A percentile compares a stretch with the other conserved stretches of the same genome.
Conservation (phyloP, 2,888 invertebrate genomes). For the Salticus scenicus region DNA sequence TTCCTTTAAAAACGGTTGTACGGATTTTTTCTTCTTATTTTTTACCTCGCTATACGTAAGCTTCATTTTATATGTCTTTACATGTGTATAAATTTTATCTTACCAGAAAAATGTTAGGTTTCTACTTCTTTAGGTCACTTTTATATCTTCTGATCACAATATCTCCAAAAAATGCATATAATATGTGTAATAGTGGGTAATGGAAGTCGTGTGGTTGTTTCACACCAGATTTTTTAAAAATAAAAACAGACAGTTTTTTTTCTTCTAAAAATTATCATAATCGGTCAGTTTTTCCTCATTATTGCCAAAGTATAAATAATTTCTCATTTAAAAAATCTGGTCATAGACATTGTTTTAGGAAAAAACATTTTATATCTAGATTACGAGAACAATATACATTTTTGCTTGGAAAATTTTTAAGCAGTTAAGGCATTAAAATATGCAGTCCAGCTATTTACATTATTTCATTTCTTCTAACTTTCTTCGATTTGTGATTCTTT, state of each 20-base stretch:
- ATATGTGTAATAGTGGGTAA: no score
- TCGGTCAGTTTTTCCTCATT: neutral
- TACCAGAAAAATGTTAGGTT: no score
- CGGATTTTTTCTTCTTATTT: no score
- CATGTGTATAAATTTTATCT: no score
- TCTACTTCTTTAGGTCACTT: no score
- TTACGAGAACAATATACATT: conserved; percentile 3
- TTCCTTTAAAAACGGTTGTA: no score
- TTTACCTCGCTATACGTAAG: no score
- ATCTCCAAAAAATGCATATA: no score
- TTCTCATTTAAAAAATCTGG: neutral
- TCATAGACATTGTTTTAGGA: neutral
- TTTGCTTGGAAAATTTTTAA: neutral
- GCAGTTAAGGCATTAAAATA: neutral
- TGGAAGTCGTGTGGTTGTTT: no score
- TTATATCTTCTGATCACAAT: no score
- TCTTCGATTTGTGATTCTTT: neutral
- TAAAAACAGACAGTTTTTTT: neutral
- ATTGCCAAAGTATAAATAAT: neutral
- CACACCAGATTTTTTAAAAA: no score
- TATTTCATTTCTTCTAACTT: neutral
- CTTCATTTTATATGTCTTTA: no score
- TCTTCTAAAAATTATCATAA: neutral
- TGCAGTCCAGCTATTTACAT: neutral
- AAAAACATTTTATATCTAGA: neutral